Evolutionary conservation across 1,140 invertebrate species (phyloP), one percentile per base, ranked within the genome.

Genomic region (Drosophila prosaltans): DNA sequence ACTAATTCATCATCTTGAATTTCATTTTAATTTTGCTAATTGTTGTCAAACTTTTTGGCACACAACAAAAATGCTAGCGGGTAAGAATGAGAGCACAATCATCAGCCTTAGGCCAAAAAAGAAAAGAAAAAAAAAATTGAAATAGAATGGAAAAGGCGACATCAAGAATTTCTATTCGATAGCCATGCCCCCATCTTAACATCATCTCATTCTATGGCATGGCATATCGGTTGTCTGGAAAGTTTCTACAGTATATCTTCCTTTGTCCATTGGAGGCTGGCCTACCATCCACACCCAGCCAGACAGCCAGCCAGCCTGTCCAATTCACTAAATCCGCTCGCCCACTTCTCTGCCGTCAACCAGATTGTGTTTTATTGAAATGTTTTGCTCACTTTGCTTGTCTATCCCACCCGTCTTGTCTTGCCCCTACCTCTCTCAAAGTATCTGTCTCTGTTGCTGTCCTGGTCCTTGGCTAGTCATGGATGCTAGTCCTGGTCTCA

Each of bases 21-120:
- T 67, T 40, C n/a, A 1, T 43, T 62, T 60, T 61, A 66, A 55
- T 59, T 75, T 68, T 63, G 58, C 72, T 81, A 75, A 81, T 80
- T 80, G 79, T 72, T 68, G 67, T 41, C 24, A 36, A 74, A 80
- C 45, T 83, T 84, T 80, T 65, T 55, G 69, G 36, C 73, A 67
- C 66, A 77, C 40, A 73, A 40, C 8, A 32, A 24, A 61, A n/a
- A 11, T 28, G 16, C 16, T 16, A 26, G 10, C 10, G 41, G 26
- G 4, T 1, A 16, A 39, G n/a, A 7, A 11, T 6, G 4, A 10
- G 32, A 43, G 59, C 16, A 21, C 8, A 28, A 45, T 51, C 45
- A 45, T 51, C 45, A 10, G 45, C 21, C 9, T 26, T 8, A 51
- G 32, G 16, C 21, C n/a, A 8, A 28, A n/a, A 61, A 66, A 70